These are phyloP conservation scores for Gobius niger DNA, from an alignment of 2,113 vertebrate species.

Conservation along the genomic window DNA sequence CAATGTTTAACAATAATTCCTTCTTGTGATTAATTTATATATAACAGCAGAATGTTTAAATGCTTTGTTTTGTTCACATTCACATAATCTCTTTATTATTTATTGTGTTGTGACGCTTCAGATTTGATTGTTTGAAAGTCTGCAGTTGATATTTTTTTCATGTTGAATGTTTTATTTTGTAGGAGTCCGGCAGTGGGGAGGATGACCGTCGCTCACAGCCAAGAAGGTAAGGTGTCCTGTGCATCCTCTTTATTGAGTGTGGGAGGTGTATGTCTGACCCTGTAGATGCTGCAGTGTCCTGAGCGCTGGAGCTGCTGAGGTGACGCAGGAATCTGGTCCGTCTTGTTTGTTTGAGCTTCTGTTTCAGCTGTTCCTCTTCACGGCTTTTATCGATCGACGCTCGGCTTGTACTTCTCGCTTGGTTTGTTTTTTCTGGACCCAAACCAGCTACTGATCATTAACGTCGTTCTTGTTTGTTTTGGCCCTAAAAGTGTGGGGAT, in stretches of 20 bases:
- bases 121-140: not conserved
- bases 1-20: too few species aligned
- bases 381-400: not conserved
- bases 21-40: too few species aligned
- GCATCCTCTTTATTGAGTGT: constrained; percentile 7
- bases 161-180: constrained; percentile 5
- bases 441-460: not conserved
- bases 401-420: constrained; percentile 17
- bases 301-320: constrained; percentile 24
- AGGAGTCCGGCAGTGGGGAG: constrained; percentile 97
- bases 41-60: too few species aligned
- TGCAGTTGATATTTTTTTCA: not conserved
- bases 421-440: constrained; percentile 32
- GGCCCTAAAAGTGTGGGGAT: not conserved
- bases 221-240: constrained; percentile 81
- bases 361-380: constrained; percentile 23
- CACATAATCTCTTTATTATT: too few species aligned
- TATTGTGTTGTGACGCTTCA: too few species aligned
- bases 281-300: constrained; percentile 22
- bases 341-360: constrained; percentile 55
- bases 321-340: constrained; percentile 58
- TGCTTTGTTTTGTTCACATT: too few species aligned
- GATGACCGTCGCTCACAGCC: constrained; percentile 95
- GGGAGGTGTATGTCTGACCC: too few species aligned
- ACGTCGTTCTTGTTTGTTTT: constrained; percentile 20